Percentiles rank a stretch among this genome's conserved stretches.
Evolutionary conservation across 92 coral and sea anemone species (phyloP).

Genomic region (Chrysogorgia sp.): DNA sequence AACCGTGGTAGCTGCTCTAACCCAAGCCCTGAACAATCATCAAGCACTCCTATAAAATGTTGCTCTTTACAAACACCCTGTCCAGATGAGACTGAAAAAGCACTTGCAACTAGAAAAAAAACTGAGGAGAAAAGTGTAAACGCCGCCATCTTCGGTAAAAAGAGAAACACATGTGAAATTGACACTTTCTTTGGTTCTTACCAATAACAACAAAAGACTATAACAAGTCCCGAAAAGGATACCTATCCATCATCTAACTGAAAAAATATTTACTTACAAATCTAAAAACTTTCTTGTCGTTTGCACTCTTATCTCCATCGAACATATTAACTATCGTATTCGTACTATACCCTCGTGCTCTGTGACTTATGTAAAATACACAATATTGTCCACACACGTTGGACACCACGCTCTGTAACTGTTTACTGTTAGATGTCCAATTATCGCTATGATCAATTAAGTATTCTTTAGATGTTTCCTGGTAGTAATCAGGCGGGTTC

Average conservation of each 20-base stretch:
- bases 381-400: slow-evolving; percentile 69
- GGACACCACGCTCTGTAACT: slow-evolving; percentile 59
- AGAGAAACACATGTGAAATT: too few relatives aligned
- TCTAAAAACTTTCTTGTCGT: slow-evolving; percentile 55
- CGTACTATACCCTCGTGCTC: slow-evolving; percentile 48
- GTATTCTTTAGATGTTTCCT: too few relatives aligned
- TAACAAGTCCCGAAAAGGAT: neutral
- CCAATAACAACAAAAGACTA: neutral
- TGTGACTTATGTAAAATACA: slow-evolving; percentile 48
- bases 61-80: neutral
- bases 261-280: slow-evolving; percentile 48
- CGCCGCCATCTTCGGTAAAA: neutral
- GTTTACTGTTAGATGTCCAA: slow-evolving; percentile 26
- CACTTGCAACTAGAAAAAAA: neutral
- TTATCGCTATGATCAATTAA: too few relatives aligned
- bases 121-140: neutral
- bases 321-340: slow-evolving; percentile 45
- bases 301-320: too few relatives aligned
- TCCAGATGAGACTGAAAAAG: neutral
- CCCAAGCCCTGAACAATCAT: neutral
- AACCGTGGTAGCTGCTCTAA: too few relatives aligned
- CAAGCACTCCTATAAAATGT: neutral
- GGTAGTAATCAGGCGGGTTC: too few relatives aligned
- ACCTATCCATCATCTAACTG: neutral
- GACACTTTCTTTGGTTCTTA: neutral